phyloP scores from a whole-genome alignment of 2,113 vertebrate species.

The Psettodes erumei region DNA sequence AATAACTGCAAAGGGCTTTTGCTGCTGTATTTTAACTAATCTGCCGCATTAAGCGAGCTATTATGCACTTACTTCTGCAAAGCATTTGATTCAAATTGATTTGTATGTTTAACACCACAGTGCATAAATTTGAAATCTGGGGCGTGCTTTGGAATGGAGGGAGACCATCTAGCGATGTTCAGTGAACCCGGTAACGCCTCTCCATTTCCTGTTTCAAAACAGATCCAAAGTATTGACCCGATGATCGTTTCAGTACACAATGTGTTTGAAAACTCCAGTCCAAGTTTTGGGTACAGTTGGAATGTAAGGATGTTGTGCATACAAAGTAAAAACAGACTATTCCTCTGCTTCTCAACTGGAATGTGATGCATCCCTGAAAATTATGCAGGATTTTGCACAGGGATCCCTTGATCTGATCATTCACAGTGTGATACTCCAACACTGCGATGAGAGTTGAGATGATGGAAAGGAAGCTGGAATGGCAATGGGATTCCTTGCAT shows the following conservation, averaged over 20 bases:
- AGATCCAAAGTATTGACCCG: conserved; percentile 95
- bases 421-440: conserved; percentile 29
- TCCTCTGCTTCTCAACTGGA: conserved; percentile 84
- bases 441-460: conserved; percentile 37
- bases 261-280: conserved; percentile 89
- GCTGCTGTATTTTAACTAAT: conserved; percentile 13
- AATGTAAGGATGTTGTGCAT: conserved; percentile 90
- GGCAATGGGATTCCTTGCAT: conserved; percentile 56
- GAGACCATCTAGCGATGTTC: conserved; percentile 17
- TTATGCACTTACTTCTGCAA: conserved; percentile 13
- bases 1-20: background rate
- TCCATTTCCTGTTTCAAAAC: conserved; percentile 87
- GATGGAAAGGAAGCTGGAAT: conserved; percentile 25
- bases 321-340: conserved; percentile 80
- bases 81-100: conserved; percentile 30
- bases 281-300: conserved; percentile 87
- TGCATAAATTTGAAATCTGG: conserved; percentile 12
- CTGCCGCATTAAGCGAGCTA: conserved; percentile 10
- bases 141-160: conserved; percentile 31
- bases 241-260: conserved; percentile 91
- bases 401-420: conserved; percentile 35
- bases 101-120: conserved; percentile 60
- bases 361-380: conserved; percentile 75
- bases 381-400: conserved; percentile 50
- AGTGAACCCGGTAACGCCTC: conserved; percentile 53